Conservation (phyloP, 2,888 invertebrate genomes). For the Leptura quadrifasciata region DNA sequence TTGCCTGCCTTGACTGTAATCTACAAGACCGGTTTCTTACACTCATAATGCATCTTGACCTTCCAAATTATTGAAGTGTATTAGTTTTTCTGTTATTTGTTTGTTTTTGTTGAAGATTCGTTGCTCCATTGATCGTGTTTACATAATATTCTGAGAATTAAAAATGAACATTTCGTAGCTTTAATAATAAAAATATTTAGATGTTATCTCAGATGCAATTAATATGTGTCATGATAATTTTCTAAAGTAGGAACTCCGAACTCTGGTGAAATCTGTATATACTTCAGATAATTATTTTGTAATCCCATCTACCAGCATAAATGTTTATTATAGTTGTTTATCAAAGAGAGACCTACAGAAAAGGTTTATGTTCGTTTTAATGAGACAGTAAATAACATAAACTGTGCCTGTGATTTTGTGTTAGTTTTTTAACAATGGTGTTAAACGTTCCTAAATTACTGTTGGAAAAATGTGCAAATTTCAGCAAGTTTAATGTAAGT, state of each 20-base stretch:
- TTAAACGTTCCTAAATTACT: conserved; percentile 36
- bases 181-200: conserved; percentile 8
- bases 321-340: conserved; percentile 28
- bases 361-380: neutral
- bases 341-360: conserved; percentile 1
- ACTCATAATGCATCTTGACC: neutral
- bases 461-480: conserved; percentile 28
- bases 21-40: conserved; percentile 5
- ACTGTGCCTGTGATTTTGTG: conserved; percentile 23
- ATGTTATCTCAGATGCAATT: conserved; percentile 19
- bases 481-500: conserved; percentile 36
- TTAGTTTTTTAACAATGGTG: conserved; percentile 43
- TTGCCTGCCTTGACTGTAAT: conserved; percentile 5
- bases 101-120: neutral
- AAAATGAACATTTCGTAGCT: neutral
- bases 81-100: conserved; percentile 15
- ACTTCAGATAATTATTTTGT: conserved; percentile 16
- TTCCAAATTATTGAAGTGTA: neutral
- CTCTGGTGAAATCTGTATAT: conserved; percentile 18
- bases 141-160: neutral
- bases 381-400: too few species aligned
- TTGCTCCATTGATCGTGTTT: neutral
- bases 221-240: conserved; percentile 8
- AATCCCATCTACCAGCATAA: neutral
- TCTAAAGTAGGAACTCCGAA: conserved; percentile 1